These are phyloP conservation scores for Adrianichthys oophorus DNA, from an alignment of 2,797 vertebrate species.

Conservation along the genomic window DNA sequence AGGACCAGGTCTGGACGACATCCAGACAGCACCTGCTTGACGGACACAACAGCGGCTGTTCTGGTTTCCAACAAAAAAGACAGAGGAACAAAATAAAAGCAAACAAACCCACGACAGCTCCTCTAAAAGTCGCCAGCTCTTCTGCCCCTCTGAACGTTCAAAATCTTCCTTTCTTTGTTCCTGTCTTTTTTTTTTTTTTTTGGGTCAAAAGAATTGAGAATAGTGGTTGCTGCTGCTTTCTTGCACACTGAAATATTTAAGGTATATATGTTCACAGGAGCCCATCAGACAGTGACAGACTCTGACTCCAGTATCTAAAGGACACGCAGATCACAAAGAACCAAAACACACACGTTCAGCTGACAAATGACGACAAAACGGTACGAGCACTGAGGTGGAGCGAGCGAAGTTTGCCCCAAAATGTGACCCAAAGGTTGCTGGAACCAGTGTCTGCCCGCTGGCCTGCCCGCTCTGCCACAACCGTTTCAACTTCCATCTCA, in stretches of 20 bases:
- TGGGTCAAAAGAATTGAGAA: slow-evolving; percentile 60
- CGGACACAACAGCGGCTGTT: slow-evolving; percentile 85
- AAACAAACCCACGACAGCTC: slow-evolving; percentile 74
- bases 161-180: slow-evolving; percentile 60
- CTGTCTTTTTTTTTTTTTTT: slow-evolving; percentile 55
- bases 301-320: slow-evolving; percentile 21
- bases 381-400: slow-evolving; percentile 65
- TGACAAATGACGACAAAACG: slow-evolving; percentile 71
- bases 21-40: slow-evolving; percentile 65
- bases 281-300: slow-evolving; percentile 75
- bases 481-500: slow-evolving; percentile 61
- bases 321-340: slow-evolving; percentile 25
- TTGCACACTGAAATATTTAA: slow-evolving; percentile 84
- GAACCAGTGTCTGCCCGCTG: slow-evolving; percentile 62
- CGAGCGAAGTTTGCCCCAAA: slow-evolving; percentile 81
- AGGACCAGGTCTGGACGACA: slow-evolving; percentile 56
- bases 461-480: slow-evolving; percentile 52
- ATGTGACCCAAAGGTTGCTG: slow-evolving; percentile 72
- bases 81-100: slow-evolving; percentile 71
- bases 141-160: slow-evolving; percentile 87
- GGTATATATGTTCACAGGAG: slow-evolving; percentile 76
- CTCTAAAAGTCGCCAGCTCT: slow-evolving; percentile 85
- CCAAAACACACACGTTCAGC: slow-evolving; percentile 55
- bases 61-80: slow-evolving; percentile 70
- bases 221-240: slow-evolving; percentile 88